Evolutionary conservation across 2,888 invertebrate genomes (phyloP).

Genomic region (Homarus gammarus): DNA sequence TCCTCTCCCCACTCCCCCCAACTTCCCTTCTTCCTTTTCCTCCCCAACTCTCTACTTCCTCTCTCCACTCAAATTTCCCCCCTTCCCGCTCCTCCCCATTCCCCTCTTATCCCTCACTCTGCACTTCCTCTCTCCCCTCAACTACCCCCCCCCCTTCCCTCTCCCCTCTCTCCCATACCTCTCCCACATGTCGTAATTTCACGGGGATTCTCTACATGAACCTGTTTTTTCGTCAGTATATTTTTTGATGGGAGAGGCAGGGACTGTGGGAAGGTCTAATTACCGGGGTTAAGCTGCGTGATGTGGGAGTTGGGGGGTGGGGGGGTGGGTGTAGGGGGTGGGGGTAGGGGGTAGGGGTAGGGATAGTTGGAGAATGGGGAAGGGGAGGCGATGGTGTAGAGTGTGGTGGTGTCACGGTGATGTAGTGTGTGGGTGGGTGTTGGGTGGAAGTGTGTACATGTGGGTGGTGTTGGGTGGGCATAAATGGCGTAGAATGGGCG

Average conservation of each 20-base stretch:
- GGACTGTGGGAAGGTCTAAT: conserved; percentile 26
- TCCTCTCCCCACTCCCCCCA: neutral
- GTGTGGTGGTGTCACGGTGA: no score
- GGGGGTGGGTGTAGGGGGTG: no score
- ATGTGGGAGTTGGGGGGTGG: neutral
- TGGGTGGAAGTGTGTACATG: no score
- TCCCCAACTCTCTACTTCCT: neutral
- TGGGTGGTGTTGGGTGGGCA: no score
- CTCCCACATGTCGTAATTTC: neutral
- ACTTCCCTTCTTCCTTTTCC: neutral
- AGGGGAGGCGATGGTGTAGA: no score
- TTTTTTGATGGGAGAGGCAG: conserved; percentile 10
- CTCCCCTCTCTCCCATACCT: neutral
- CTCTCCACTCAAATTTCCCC: neutral
- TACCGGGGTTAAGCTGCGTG: conserved; percentile 28
- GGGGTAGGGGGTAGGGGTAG: no score
- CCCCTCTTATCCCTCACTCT: conserved; percentile 31
- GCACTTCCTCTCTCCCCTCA: neutral
- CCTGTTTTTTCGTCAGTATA: neutral
- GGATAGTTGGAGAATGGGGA: no score
- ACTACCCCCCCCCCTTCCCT: no score
- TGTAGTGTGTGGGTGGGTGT: no score
- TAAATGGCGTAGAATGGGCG: no score
- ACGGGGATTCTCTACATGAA: neutral
- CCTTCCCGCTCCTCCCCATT: neutral